These are phyloP conservation scores for Tribolium castaneum DNA, from an alignment of 1,140 invertebrate species.

Conservation along the genomic window DNA sequence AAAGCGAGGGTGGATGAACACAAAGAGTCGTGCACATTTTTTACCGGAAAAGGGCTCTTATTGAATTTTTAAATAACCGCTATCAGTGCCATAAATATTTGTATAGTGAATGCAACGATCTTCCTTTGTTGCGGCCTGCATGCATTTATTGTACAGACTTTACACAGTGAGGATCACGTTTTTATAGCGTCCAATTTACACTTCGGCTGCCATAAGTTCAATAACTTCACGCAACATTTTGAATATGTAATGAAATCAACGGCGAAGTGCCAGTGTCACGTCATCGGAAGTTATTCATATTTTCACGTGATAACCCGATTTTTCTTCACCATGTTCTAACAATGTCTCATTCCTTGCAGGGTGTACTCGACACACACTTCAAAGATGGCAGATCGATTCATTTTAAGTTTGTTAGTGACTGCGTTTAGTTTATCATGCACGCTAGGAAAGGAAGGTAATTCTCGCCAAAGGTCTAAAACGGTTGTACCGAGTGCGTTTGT, in stretches of 20 bases:
- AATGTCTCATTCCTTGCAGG: not conserved
- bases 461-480: no score
- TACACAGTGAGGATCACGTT: not conserved
- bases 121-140: not conserved
- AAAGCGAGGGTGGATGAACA: constrained; percentile 2
- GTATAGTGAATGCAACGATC: not conserved
- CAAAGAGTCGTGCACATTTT: constrained; percentile 2
- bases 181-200: constrained; percentile 20
- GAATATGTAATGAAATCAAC: constrained; percentile 25
- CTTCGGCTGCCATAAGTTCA: constrained; percentile 18
- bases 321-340: not conserved
- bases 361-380: constrained; percentile 14
- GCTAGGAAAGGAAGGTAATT: constrained; percentile 37
- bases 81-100: constrained; percentile 22
- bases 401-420: constrained; percentile 27
- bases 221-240: constrained; percentile 20
- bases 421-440: constrained; percentile 33
- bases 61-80: constrained; percentile 16
- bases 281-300: constrained; percentile 17
- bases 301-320: not conserved
- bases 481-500: not conserved
- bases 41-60: constrained; percentile 5
- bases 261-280: not conserved
- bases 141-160: constrained; percentile 13
- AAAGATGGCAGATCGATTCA: constrained; percentile 18